Percentiles rank a stretch among this genome's conserved stretches.
Conservation (phyloP, 2,888 invertebrate genomes). For the Metopia argyrocephala region DNA sequence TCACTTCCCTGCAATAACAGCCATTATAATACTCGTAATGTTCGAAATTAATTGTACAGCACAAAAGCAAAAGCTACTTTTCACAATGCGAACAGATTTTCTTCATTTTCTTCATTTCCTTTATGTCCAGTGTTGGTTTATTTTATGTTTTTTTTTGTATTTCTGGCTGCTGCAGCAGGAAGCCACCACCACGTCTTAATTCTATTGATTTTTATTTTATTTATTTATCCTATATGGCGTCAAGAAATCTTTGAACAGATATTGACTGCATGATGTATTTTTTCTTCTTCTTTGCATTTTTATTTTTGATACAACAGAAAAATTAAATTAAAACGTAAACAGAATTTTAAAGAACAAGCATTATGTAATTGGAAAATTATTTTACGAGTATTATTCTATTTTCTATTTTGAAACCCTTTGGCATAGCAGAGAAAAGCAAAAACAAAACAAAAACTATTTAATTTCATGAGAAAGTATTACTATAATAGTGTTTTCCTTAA, state of each 20-base stretch:
- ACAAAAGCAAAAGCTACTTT: background rate
- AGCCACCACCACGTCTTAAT: background rate
- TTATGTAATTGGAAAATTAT: constrained; percentile 5
- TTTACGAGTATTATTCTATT: too few species aligned
- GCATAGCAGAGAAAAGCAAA: too few species aligned
- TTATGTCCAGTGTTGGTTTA: background rate
- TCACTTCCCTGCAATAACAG: constrained; percentile 43
- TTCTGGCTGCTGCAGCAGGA: background rate
- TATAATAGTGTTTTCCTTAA: too few species aligned
- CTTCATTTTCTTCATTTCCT: background rate
- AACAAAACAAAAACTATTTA: too few species aligned
- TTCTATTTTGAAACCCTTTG: too few species aligned
- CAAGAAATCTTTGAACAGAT: constrained; percentile 10
- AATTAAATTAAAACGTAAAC: background rate
- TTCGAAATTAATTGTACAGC: constrained; percentile 42
- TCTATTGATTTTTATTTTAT: background rate
- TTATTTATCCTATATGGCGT: background rate
- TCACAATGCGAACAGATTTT: constrained; percentile 1
- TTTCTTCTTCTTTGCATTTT: too few species aligned
- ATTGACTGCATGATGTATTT: constrained; percentile 28
- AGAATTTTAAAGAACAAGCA: background rate
- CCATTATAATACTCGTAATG: constrained; percentile 46
- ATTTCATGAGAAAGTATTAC: too few species aligned
- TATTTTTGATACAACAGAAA: background rate
- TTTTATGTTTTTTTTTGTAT: background rate